Base-by-base conservation (phyloP, 2,888 invertebrate species). In the Galeruca laticollis region DNA sequence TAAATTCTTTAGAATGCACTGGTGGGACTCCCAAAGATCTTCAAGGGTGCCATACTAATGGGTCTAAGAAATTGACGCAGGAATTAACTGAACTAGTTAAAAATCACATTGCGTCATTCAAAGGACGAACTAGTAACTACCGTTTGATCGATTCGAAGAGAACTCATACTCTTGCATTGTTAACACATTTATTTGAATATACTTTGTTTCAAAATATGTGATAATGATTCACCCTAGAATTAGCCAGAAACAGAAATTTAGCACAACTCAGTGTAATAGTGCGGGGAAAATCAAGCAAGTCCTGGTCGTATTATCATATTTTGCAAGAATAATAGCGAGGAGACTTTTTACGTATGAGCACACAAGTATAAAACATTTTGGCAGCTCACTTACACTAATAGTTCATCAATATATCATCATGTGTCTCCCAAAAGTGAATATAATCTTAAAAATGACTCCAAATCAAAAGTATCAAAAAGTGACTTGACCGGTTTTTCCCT, bases 11-110 rank as follows among this genome's bases (percentile, higher is more conserved):
- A 60, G 64, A 64, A 31, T 47, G 13, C 37, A 33, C 35, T 56
- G 37, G 63, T 47, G 31, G 26, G 18, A 15, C 33, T 63, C 69
- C 59, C 57, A 63, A 64, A 51, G 60, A 69, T 51, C 33, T 37
- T 43, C 33, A 62, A 35, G 69, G 60, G 51, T 26, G 60, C 31
- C 54, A 60, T 54, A 37, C 59, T 47, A 64, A 64, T 51, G 33
- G 52, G 43, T 51, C 60, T 43, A 18, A 49, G 21, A 26, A 51
- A 47, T 60, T 69, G 35, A 51, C 15, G 31, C 37, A 60, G 26
- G 13, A 64, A 15, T 60, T 64, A 31, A n/a, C n/a, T n/a, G n/a
- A n/a, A n/a, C n/a, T n/a, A n/a, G n/a, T n/a, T n/a, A n/a, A n/a
- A n/a, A n/a, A n/a, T n/a, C n/a, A n/a, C n/a, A 64, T 69, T 64